Conservation (phyloP, 2,113 vertebrate genomes). For the human region DNA sequence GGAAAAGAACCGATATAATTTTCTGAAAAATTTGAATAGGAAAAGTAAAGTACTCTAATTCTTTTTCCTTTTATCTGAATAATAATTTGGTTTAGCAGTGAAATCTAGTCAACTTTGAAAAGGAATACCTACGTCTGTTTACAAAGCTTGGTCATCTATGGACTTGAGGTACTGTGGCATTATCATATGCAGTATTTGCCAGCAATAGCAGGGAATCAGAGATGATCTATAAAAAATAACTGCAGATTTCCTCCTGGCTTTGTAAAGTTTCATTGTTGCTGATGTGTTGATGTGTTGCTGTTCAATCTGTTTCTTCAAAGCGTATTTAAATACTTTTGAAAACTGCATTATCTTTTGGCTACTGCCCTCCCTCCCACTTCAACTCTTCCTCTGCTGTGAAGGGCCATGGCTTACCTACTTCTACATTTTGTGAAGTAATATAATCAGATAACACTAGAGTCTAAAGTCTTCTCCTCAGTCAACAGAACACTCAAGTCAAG, state of each 20-base stretch:
- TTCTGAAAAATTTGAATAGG: not conserved
- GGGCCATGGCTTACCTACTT: not conserved
- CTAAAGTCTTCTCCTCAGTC: not conserved
- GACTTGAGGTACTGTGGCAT: not conserved
- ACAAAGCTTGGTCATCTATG: not conserved
- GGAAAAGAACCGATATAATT: not conserved
- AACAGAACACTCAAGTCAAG: not conserved
- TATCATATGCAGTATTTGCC: not conserved
- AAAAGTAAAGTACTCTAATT: not conserved
- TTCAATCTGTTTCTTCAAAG: not conserved
- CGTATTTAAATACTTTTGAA: constrained; percentile 24
- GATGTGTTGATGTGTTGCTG: not conserved
- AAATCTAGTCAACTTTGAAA: constrained; percentile 2
- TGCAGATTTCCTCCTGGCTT: not conserved
- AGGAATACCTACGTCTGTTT: not conserved
- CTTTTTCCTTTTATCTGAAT: not conserved
- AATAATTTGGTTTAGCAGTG: not conserved
- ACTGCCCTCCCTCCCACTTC: not conserved
- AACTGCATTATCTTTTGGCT: not conserved
- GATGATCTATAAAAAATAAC: not conserved
- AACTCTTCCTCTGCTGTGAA: not conserved
- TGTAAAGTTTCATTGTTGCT: not conserved
- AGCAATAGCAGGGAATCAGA: not conserved
- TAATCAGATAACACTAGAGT: not conserved
- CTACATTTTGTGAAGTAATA: not conserved